Conservation (phyloP, 2,888 invertebrate genomes). For the Ophraella communa region DNA sequence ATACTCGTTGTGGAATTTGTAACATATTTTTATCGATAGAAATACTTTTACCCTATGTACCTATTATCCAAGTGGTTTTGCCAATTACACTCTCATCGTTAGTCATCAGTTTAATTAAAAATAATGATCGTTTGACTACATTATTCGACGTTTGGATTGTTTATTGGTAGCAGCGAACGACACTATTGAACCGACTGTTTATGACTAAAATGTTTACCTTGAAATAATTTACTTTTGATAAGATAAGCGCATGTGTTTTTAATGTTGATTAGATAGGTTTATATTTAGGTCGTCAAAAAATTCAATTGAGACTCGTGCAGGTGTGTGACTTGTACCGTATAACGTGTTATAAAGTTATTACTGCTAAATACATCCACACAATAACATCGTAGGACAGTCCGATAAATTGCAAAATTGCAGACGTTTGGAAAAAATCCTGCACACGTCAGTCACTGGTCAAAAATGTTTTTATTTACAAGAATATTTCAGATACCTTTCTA, state of each 20-base stretch:
- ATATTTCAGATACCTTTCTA: too few relatives aligned
- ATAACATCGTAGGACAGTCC: neutral
- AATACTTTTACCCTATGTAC: neutral
- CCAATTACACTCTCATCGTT: neutral
- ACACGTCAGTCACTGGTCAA: too few relatives aligned
- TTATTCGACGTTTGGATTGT: neutral
- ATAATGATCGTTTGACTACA: neutral
- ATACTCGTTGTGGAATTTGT: constrained; percentile 43
- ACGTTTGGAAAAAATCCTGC: too few relatives aligned
- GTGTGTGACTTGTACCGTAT: neutral
- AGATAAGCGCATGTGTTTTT: neutral
- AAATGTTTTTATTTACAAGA: too few relatives aligned
- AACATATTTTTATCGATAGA: too few relatives aligned
- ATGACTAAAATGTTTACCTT: constrained; percentile 1
- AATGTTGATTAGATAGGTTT: neutral
- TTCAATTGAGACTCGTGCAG: neutral
- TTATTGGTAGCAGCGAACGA: neutral
- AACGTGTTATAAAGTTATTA: neutral
- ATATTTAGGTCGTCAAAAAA: neutral
- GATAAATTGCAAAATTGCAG: too few relatives aligned
- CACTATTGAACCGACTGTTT: neutral
- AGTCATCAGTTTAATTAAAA: neutral
- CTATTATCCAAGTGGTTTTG: neutral
- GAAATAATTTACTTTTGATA: neutral
- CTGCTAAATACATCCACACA: neutral